Conservation (phyloP, 2,888 invertebrate genomes). For the Leptopterna dolabrata region DNA sequence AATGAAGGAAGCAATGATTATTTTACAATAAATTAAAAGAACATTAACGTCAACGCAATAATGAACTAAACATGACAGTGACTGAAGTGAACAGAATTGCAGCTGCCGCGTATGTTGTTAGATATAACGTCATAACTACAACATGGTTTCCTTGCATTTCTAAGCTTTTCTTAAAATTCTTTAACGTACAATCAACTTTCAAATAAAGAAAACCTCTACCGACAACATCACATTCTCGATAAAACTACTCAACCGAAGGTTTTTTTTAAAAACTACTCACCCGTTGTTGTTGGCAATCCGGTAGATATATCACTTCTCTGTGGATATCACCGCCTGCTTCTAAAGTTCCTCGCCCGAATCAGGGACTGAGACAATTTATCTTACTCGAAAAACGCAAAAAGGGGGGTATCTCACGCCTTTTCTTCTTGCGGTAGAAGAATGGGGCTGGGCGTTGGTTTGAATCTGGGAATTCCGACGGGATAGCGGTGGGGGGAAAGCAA, state of each 20-base stretch:
- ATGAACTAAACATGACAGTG: neutral
- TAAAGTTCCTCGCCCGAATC: neutral
- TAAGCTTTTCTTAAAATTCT: neutral
- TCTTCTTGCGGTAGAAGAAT: neutral
- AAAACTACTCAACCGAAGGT: neutral
- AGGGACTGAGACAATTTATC: slow-evolving; percentile 1
- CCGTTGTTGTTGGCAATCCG: slow-evolving; percentile 19
- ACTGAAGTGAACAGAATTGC: neutral
- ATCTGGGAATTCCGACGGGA: neutral
- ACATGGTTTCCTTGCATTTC: neutral
- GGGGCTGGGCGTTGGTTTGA: neutral
- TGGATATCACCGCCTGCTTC: neutral
- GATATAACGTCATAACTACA: neutral
- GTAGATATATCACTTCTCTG: neutral
- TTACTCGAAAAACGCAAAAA: neutral
- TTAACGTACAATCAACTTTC: neutral
- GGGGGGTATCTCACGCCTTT: neutral
- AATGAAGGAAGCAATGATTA: neutral
- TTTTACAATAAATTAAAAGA: neutral
- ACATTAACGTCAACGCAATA: neutral
- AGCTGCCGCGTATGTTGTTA: slow-evolving; percentile 9
- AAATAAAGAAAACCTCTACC: neutral
- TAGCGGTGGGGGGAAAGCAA: slow-evolving; percentile 12
- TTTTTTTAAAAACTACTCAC: slow-evolving; percentile 6
- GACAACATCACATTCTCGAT: slow-evolving; percentile 16